Evolutionary conservation across 2,888 invertebrate species (phyloP).

Genomic region (Drosophila suboccidentalis): DNA sequence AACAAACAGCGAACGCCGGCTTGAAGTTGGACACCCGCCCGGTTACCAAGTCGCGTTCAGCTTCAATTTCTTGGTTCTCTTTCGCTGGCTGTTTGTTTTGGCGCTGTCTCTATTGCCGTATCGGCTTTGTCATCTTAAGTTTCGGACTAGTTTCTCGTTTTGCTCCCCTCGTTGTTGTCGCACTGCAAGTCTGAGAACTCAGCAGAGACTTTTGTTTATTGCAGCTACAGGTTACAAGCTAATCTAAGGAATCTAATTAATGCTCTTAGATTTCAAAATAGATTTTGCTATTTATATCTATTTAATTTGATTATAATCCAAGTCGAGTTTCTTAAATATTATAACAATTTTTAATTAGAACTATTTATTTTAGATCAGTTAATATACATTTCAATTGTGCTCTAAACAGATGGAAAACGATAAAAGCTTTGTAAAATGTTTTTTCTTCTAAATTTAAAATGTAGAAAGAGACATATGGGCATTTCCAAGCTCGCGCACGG

Average conservation of each 20-base stretch:
- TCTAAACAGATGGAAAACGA: no score
- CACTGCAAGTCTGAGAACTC: constrained; percentile 42
- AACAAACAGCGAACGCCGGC: constrained; percentile 66
- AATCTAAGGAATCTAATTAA: constrained; percentile 7
- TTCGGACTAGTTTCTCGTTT: constrained; percentile 52
- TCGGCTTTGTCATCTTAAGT: constrained; percentile 64
- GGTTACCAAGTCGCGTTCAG: constrained; percentile 12
- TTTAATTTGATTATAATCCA: background rate
- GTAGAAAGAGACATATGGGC: no score
- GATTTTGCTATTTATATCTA: background rate
- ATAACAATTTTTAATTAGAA: background rate
- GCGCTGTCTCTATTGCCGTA: constrained; percentile 42
- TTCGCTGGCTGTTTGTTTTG: constrained; percentile 40
- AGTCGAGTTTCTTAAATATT: background rate
- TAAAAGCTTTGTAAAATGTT: no score
- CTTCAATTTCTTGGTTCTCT: constrained; percentile 43
- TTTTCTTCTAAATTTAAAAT: no score
- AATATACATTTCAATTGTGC: no score
- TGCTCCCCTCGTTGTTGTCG: constrained; percentile 26
- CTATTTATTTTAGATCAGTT: no score
- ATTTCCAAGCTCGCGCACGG: no score
- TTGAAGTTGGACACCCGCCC: constrained; percentile 46
- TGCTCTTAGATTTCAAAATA: background rate
- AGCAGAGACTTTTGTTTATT: constrained; percentile 25
- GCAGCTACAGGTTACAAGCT: constrained; percentile 1